These are phyloP conservation scores for Troilus luridus DNA, from an alignment of 2,888 invertebrate species.

Conservation along the genomic window DNA sequence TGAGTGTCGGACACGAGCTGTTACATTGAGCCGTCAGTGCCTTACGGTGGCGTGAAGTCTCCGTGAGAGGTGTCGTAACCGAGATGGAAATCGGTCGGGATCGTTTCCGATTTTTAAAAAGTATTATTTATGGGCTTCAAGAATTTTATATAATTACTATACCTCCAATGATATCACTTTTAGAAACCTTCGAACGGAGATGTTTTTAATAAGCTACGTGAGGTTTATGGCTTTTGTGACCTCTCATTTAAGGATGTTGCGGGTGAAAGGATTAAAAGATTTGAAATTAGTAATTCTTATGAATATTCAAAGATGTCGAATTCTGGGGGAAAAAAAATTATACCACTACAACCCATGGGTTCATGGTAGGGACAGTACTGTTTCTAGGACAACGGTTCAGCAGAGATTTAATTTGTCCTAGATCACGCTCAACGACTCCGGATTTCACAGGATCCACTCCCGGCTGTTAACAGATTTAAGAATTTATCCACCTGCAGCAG, in stretches of 20 bases:
- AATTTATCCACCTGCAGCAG: no score
- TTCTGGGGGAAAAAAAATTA: neutral
- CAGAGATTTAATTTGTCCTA: no score
- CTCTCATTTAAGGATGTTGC: neutral
- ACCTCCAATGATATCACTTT: neutral
- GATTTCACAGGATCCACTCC: no score
- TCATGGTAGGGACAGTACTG: no score
- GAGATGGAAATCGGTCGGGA: neutral
- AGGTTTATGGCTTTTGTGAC: neutral
- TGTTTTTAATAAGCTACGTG: neutral
- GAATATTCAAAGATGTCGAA: neutral
- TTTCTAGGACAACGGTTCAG: no score
- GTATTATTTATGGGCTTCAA: neutral
- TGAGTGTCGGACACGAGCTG: neutral
- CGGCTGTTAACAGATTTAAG: no score
- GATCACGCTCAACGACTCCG: no score
- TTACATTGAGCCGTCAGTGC: conserved; percentile 4
- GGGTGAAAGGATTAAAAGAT: neutral
- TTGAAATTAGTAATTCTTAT: neutral
- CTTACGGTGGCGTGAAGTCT: neutral
- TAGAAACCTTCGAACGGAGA: neutral
- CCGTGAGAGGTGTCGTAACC: neutral
- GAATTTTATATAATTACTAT: neutral
- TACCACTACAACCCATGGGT: no score
- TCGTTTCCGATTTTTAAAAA: neutral